Base-by-base conservation (phyloP, 1,140 invertebrate species). In the Thaumetopoea pityocampa region DNA sequence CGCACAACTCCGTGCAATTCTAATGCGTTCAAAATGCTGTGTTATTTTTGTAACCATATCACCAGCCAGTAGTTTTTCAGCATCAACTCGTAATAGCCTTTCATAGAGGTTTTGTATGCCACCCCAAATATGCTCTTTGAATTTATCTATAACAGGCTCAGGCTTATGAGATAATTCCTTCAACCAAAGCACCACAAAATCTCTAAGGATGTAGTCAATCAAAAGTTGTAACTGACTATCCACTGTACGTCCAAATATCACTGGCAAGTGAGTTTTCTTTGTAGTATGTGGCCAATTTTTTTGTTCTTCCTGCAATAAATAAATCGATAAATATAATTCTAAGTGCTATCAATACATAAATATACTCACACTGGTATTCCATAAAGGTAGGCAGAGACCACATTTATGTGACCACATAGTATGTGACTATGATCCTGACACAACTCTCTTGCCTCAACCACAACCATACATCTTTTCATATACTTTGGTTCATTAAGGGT, bases 1-100 rank as follows among this genome's bases (percentile, higher is more conserved):
- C 92, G 89, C 90, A 62, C 89, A 88, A 61, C 89, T 87, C 70
- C 92, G 89, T 8, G 93, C 90, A 61, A 93, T 87, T 56, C 93
- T 87, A 26, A 96, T 94, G 64, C 92, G 92, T 69, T 94, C 93
- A 85, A 96, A 94, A 87, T 97, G 95, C 45, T 90, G 87, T 16
- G 93, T 93, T 4, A 96, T 89, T 71, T 89, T 91, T 24, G 88
- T 89, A 2, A 95, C 90, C 74, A 96, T 91, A 79, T 93, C 94
- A 64, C 89, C 90, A 2, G 94, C 93, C 22, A 96, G 88, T 10
- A 96, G 84, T 74, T 94, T 93, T 27, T 94, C 91, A 14, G 92
- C 90, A 82, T 96, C 94, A 26, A 96, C 88, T 67, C 89, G 88
- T 1, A 87, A 85, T 10, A 95, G 76, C 49, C 92, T 86, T 10